Base-by-base conservation (phyloP, 2,888 invertebrate species). In the Minunthozetes semirufus region DNA sequence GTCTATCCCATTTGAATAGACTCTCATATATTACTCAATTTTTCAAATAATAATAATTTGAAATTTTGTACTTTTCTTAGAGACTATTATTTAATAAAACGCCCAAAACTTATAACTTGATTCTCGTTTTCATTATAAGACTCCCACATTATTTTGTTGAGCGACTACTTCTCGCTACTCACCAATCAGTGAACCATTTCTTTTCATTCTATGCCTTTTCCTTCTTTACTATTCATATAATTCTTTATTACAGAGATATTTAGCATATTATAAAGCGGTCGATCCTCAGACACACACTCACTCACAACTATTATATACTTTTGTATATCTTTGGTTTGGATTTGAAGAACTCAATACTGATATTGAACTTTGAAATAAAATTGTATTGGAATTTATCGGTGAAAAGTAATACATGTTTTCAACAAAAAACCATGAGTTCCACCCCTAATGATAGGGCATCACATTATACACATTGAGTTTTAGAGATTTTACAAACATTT, bases 81-180 rank as follows among this genome's bases (percentile, higher is more conserved):
- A 63, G 61, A 61, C 61, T 63, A 22, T 63, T 42, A 66, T 42
- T 66, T 38, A 66, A 22, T 42, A 38, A 66, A 66, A 66, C 42
- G 42, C 66, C 66, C 66, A 42, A 66, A 66, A 19, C 66, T 66
- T 66, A 66, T 66, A 66, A 66, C 66, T 66, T 66, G 66, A 66
- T 66, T 66, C 33, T 42, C 11, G 42, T 66, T 66, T 66, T 29
- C 38, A 66, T 66, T 29, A 33, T 22, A 59, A 29, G 11, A 66
- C 66, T 66, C 66, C 66, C 66, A 66, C 66, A 66, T 66, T 66
- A 66, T 66, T 66, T n/a, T 66, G 29, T 42, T 33, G 33, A 19
- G 13, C 19, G 17, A 66, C 66, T 66, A 66, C 66, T 66, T 66
- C 66, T 63, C 22, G 56, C 56, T 66, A 38, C 66, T 66, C 66